These are phyloP conservation scores for Phenganax subtilis DNA, from an alignment of 92 coral and sea anemone species.

Conservation along the genomic window DNA sequence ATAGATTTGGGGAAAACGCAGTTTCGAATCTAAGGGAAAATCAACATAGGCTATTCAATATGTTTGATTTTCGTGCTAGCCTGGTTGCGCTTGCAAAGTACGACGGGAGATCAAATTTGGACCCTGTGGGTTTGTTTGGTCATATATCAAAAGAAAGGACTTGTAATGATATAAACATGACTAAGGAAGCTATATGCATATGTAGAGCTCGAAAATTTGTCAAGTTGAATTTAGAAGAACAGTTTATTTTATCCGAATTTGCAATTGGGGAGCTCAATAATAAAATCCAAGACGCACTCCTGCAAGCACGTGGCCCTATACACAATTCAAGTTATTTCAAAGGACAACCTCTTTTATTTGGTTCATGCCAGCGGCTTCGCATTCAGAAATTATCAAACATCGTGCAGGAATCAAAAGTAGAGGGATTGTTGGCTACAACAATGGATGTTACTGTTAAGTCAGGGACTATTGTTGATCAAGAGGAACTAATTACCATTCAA, in stretches of 20 bases:
- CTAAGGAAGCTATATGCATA: slow-evolving; percentile 19
- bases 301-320: background rate
- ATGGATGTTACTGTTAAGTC: slow-evolving; percentile 41
- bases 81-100: slow-evolving; percentile 33
- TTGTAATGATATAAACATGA: slow-evolving; percentile 25
- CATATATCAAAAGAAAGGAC: slow-evolving; percentile 26
- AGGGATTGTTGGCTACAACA: slow-evolving; percentile 17
- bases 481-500: background rate
- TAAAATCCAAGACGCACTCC: slow-evolving; percentile 27
- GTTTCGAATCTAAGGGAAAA: slow-evolving; percentile 8
- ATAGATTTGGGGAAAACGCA: slow-evolving; percentile 7
- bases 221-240: background rate
- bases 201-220: slow-evolving; percentile 23
- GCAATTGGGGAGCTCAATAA: slow-evolving; percentile 38
- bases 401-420: slow-evolving; percentile 1
- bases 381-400: slow-evolving; percentile 11
- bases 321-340: background rate
- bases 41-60: slow-evolving; percentile 35
- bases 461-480: slow-evolving; percentile 33
- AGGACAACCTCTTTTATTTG: slow-evolving; percentile 6
- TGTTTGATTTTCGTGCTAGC: slow-evolving; percentile 28
- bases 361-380: slow-evolving; percentile 32
- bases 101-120: slow-evolving; percentile 11
- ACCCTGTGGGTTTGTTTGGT: slow-evolving; percentile 28
- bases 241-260: slow-evolving; percentile 28